Conservation (phyloP, 1,140 invertebrate genomes). For the Myzus persicae region DNA sequence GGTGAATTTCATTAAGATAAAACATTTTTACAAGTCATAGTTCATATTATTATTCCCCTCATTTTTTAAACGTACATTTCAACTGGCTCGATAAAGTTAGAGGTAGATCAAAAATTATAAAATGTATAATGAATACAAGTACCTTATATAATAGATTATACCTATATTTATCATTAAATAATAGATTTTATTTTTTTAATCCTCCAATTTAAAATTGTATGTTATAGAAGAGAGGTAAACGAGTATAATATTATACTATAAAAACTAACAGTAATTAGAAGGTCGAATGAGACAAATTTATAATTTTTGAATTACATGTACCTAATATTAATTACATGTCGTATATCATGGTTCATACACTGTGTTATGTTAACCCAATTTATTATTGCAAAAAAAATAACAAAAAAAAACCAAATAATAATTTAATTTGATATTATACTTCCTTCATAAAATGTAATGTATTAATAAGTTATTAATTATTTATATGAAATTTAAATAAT, state of each 20-base stretch:
- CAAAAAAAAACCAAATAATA: background rate
- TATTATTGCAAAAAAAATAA: too few species aligned
- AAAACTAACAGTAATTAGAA: too few species aligned
- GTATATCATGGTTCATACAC: too few species aligned
- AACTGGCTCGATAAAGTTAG: background rate
- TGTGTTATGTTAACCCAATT: background rate
- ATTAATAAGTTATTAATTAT: background rate
- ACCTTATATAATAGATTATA: too few species aligned
- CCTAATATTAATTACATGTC: too few species aligned
- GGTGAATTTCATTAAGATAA: constrained; percentile 42
- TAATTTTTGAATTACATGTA: background rate
- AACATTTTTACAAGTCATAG: constrained; percentile 44
- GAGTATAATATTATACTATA: too few species aligned
- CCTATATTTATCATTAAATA: background rate
- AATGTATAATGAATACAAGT: background rate
- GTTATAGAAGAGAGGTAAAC: background rate
- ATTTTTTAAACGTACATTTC: background rate
- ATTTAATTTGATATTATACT: background rate
- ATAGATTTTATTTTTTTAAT: background rate
- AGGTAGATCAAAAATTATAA: background rate
- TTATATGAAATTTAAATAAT: background rate
- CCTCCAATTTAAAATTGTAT: background rate
- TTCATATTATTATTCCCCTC: constrained; percentile 11
- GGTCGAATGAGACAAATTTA: background rate
- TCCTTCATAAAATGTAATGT: too few species aligned